phyloP scores from a whole-genome alignment of 92 coral and sea anemone genomes.

The Porites divaricata region DNA sequence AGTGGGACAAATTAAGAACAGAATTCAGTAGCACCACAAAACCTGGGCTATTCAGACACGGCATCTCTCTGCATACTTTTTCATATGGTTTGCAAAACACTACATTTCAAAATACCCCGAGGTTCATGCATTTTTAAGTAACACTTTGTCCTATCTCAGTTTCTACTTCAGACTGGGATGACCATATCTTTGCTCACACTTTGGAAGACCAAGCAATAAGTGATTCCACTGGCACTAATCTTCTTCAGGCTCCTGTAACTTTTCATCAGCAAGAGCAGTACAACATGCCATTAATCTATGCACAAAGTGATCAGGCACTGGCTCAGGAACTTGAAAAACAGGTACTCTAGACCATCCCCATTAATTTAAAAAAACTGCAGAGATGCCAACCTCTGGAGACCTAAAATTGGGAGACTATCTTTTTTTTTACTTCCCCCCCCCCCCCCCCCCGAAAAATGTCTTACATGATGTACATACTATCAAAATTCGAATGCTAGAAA shows the following conservation, averaged over 20 bases:
- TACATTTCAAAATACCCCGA: no score
- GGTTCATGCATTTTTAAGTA: neutral
- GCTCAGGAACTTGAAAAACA: conserved; percentile 75
- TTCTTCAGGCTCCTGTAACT: conserved; percentile 7
- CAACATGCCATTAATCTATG: conserved; percentile 42
- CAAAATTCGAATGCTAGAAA: no score
- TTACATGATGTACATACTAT: no score
- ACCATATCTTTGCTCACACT: conserved; percentile 83
- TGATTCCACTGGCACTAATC: conserved; percentile 22
- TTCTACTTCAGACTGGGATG: conserved; percentile 88
- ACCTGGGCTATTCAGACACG: no score
- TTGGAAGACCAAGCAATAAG: conserved; percentile 67
- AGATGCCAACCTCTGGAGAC: no score
- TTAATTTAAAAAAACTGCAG: neutral
- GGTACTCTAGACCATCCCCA: neutral
- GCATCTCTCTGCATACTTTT: no score
- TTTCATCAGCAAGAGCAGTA: conserved; percentile 50
- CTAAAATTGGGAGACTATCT: no score
- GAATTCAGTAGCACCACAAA: no score
- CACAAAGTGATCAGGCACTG: conserved; percentile 54
- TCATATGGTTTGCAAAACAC: no score
- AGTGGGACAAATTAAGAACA: no score
- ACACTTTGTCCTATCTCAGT: conserved; percentile 42
- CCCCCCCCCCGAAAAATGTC: no score
- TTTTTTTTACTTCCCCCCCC: no score